Base-by-base conservation (phyloP, 2,797 vertebrate species). In the Enteromius trimaculatus region DNA sequence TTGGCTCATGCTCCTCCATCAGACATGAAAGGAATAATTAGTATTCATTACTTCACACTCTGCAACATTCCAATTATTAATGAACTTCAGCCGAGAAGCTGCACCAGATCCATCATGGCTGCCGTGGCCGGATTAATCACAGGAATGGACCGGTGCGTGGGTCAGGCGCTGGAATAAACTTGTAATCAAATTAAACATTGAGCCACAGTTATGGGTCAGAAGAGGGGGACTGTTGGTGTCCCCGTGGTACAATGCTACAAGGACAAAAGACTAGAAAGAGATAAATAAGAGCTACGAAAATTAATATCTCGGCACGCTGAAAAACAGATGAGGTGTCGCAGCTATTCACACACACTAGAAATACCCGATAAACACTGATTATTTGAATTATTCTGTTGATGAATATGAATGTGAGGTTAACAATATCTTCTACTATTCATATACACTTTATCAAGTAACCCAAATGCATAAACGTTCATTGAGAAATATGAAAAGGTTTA, bases 11-110 rank as follows among this genome's bases (percentile, higher is more conserved):
- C 95, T 96, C 97, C 95, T 95, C 95, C 95, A 95, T 98, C 96
- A 97, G 96, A 97, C 95, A 96, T 96, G 96, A 98, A 99, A 97
- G 96, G 95, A 97, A 95, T 97, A 99, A 99, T 99, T 99, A 98
- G 97, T 99, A 99, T 99, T 98, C 98, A 99, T 99, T 98, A 97
- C 97, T 97, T 97, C 95, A 96, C 97, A 98, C 97, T 96, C 96
- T 95, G 94, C 95, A 99, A 99, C 97, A 97, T 96, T 98, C 97
- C 97, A 99, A 96, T 99, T 99, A 98, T 99, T 99, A 98, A 99
- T 99, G 97, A 98, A 99, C 96, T 99, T 98, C 96, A 98, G 95
- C 95, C 95, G 94, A 95, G 95, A 94, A 96, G 95, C 95, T 93
- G 90, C 87, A 95, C 93, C 93, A 87, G 96, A 99, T 99, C 96